Base-by-base conservation (phyloP, 2,797 vertebrate genomes). In the Trematomus bernacchii region DNA sequence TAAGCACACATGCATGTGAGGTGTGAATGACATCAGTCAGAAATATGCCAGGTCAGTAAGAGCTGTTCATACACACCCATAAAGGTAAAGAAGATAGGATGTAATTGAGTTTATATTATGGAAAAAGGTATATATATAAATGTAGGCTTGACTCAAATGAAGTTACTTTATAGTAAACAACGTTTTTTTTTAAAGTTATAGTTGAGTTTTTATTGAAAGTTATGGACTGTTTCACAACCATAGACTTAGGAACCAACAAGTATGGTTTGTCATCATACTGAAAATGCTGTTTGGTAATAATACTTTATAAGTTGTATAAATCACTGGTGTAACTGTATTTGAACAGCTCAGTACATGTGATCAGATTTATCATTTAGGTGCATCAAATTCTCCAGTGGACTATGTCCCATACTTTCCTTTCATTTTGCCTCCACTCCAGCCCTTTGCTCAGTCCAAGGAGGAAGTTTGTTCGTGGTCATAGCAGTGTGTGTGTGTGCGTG, bases 1-100 rank as follows among this genome's bases (percentile, higher is more conserved):
- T 93, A 72, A 89, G 90, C 2, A n/a, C 18, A 12, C 6, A 23
- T 43, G 11, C 3, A 33, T 8, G 2, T 10, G 6, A 63, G 1
- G 18, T 61, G 66, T 71, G 40, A 67, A 46, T 58, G 37, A 69
- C 48, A 19, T 9, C 14, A 53, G 52, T 12, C 15, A 18, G n/a
- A 55, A n/a, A 19, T 73, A 42, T 37, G 33, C 33, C 33, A 37
- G 33, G 33, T 37, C 33, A 37, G 33, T 8, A 37, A 37, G 33
- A 37, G 33, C 8, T 37, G 33, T 33, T 33, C 33, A 33, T 37
- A 37, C 33, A 37, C 33, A 37, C 33, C 6, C 33, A 37, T 7
- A 37, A 37, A 37, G 9, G 27, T 37, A 37, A 37, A 37, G 33
- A 37, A 37, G 33, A 37, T 37, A 37, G 6, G 33, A 37, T 37